phyloP scores from a whole-genome alignment of 2,113 vertebrate genomes.

The Phocoena phocoena region DNA sequence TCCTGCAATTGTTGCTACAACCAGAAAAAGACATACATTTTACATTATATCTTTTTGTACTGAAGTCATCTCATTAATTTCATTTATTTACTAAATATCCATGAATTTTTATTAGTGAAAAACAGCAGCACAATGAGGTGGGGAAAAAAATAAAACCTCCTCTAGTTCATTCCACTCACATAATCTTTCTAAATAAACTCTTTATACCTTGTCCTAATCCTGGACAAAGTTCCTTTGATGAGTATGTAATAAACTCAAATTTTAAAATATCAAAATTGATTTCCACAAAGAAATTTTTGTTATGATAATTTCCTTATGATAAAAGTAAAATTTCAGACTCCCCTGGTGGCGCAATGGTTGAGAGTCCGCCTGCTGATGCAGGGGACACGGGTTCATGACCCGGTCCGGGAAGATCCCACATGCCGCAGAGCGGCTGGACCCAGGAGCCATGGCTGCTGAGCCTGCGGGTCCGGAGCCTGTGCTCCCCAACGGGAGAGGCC shows the following conservation, averaged over 20 bases:
- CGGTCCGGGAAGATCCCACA: too few species aligned
- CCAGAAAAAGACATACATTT: neutral
- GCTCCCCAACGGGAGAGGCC: too few species aligned
- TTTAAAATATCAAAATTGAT: neutral
- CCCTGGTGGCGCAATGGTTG: too few species aligned
- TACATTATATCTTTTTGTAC: neutral
- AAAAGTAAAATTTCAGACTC: neutral
- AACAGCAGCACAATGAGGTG: neutral
- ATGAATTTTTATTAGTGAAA: neutral
- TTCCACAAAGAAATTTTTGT: neutral
- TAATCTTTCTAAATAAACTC: neutral
- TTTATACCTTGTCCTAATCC: neutral
- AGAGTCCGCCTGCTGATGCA: too few species aligned
- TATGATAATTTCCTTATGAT: neutral
- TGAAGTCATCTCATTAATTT: neutral
- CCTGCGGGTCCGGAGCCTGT: too few species aligned
- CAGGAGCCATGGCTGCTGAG: too few species aligned
- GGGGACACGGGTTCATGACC: too few species aligned
- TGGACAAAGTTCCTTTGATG: neutral
- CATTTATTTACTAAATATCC: neutral
- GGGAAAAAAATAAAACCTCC: neutral
- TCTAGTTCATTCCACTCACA: neutral
- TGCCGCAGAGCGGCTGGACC: accelerated
- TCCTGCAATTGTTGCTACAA: neutral
- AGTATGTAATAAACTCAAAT: neutral